Conservation (phyloP, 1,140 invertebrate species). For the Lasioglossum baleicum region DNA sequence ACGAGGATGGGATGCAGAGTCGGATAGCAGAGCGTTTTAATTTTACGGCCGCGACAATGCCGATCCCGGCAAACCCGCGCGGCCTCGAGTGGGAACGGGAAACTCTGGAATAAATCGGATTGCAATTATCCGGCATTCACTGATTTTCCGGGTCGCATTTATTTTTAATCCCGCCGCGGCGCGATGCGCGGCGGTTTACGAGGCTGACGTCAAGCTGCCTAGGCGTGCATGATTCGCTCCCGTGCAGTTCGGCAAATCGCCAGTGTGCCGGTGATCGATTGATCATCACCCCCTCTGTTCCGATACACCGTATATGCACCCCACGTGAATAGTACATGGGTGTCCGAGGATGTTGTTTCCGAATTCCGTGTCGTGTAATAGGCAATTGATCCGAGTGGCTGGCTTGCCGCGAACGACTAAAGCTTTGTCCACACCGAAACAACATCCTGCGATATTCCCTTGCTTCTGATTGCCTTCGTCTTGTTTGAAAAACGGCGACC, state of each 20-base stretch:
- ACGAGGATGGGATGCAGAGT: no score
- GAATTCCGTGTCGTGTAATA: no score
- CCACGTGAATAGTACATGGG: slow-evolving; percentile 8
- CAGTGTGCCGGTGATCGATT: slow-evolving; percentile 44
- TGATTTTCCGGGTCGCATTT: slow-evolving; percentile 47
- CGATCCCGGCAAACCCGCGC: no score
- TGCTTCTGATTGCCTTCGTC: no score
- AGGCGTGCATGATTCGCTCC: slow-evolving; percentile 52
- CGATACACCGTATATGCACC: background rate
- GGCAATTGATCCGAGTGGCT: no score
- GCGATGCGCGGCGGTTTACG: slow-evolving; percentile 15
- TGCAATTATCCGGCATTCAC: slow-evolving; percentile 54
- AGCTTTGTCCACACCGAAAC: no score
- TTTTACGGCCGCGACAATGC: slow-evolving; percentile 15
- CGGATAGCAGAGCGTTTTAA: background rate
- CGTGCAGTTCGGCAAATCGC: slow-evolving; percentile 39
- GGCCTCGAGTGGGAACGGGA: slow-evolving; percentile 3
- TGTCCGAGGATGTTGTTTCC: no score
- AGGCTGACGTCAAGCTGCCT: slow-evolving; percentile 59
- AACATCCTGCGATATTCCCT: no score
- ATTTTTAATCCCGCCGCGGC: slow-evolving; percentile 56
- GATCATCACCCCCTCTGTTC: slow-evolving; percentile 29
- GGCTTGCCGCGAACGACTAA: no score
- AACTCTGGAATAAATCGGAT: slow-evolving; percentile 40
- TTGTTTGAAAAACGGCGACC: no score